Evolutionary conservation across 2,113 vertebrate species (phyloP).

Genomic region (Boulengeromyrus knoepffleri): DNA sequence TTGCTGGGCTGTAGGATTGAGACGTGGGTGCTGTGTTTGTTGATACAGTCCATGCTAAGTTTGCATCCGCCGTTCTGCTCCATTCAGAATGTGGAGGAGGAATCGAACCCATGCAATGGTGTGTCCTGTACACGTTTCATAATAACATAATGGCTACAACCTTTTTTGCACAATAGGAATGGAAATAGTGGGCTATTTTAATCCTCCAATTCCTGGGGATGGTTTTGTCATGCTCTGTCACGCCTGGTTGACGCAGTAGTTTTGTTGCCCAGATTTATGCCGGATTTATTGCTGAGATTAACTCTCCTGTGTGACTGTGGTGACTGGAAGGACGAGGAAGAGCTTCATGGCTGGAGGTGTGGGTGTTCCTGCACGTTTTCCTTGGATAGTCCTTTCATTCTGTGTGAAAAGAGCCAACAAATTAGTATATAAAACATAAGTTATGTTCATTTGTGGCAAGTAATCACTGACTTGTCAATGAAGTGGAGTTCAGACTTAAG

Average conservation of each 20-base stretch:
- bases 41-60: background rate
- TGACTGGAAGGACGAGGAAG: background rate
- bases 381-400: background rate
- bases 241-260: background rate
- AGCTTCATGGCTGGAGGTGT: background rate
- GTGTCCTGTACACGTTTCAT: background rate
- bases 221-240: background rate
- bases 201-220: background rate
- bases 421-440: constrained; percentile 27
- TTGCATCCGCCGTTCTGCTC: background rate
- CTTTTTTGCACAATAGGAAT: background rate
- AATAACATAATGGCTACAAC: background rate
- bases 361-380: background rate
- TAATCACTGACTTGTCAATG: background rate
- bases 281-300: background rate
- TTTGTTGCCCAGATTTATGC: background rate
- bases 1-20: background rate
- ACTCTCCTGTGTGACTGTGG: background rate
- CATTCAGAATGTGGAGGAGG: background rate
- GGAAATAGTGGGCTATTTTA: background rate
- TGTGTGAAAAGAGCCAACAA: constrained; percentile 18
- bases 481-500: background rate
- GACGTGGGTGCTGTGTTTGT: background rate
- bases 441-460: background rate
- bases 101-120: background rate